phyloP scores from a whole-genome alignment of 2,113 vertebrate genomes.

The Bos indicus region DNA sequence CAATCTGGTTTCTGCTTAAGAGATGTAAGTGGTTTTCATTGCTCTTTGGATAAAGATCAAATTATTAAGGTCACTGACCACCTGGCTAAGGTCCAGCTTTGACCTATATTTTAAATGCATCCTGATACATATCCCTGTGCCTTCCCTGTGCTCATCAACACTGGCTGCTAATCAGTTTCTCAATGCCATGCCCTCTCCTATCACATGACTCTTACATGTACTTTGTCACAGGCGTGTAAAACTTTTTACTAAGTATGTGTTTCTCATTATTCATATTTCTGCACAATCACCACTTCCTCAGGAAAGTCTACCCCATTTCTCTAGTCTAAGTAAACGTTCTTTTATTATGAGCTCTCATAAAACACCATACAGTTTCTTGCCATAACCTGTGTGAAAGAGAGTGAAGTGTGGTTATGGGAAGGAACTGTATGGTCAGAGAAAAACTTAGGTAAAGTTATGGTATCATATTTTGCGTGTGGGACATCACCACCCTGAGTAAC shows the following conservation, averaged over 20 bases:
- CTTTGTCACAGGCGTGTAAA: not conserved
- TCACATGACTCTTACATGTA: not conserved
- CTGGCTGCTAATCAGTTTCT: not conserved
- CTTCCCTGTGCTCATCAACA: not conserved
- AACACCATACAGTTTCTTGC: not conserved
- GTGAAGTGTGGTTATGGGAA: not conserved
- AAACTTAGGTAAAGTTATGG: not conserved
- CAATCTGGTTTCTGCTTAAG: not conserved
- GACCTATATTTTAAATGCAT: not conserved
- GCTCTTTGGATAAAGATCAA: not conserved
- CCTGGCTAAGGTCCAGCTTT: not conserved
- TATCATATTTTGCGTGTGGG: not conserved
- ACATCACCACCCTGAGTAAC: not conserved
- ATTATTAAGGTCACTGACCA: not conserved
- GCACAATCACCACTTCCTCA: not conserved
- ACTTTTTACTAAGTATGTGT: not conserved
- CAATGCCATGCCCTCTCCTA: not conserved
- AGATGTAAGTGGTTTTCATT: not conserved
- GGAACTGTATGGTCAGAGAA: not conserved
- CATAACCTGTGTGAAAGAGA: not conserved
- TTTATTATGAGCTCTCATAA: not conserved
- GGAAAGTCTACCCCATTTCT: not conserved
- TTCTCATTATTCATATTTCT: not conserved
- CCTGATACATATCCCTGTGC: accelerated
- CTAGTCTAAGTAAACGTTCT: not conserved